A percentile compares a stretch with the other conserved stretches of the same genome.
Evolutionary conservation across 2,888 invertebrate species (phyloP).

Genomic region (Junonia oenone): DNA sequence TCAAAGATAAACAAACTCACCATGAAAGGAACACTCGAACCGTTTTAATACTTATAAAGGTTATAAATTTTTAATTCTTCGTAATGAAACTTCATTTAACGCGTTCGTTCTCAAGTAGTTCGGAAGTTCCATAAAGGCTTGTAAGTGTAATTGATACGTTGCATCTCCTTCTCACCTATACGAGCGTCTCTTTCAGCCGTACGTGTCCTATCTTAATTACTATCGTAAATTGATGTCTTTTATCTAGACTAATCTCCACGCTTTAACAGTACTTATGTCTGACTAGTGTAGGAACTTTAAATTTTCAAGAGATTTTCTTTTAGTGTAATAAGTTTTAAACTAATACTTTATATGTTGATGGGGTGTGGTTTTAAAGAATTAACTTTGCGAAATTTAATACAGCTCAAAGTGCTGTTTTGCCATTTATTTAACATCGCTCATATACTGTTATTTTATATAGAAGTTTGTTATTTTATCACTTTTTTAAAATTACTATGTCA

Average conservation of each 20-base stretch:
- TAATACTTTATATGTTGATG: too few species aligned
- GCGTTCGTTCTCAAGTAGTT: neutral
- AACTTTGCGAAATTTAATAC: too few species aligned
- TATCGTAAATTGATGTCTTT: constrained; percentile 28
- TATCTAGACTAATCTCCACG: constrained; percentile 25
- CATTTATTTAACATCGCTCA: too few species aligned
- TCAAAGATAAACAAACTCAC: too few species aligned
- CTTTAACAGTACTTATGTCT: constrained; percentile 24
- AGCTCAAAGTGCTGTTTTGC: too few species aligned
- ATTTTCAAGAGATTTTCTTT: neutral
- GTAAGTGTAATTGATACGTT: constrained; percentile 13
- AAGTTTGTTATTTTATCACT: too few species aligned
- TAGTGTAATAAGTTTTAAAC: neutral
- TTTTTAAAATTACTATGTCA: too few species aligned
- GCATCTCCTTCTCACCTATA: constrained; percentile 6
- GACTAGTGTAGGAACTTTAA: constrained; percentile 1
- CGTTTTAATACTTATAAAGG: neutral
- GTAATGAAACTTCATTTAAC: neutral
- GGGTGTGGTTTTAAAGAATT: too few species aligned
- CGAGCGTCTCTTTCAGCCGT: constrained; percentile 12
- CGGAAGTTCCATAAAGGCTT: constrained; percentile 7
- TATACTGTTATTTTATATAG: too few species aligned
- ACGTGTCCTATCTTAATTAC: constrained; percentile 30
- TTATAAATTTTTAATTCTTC: neutral
- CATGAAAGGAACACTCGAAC: too few species aligned